A percentile compares a stretch with the other conserved stretches of the same genome.
Evolutionary conservation across 2,888 invertebrate genomes (phyloP).

Genomic region (Campoletis raptor): DNA sequence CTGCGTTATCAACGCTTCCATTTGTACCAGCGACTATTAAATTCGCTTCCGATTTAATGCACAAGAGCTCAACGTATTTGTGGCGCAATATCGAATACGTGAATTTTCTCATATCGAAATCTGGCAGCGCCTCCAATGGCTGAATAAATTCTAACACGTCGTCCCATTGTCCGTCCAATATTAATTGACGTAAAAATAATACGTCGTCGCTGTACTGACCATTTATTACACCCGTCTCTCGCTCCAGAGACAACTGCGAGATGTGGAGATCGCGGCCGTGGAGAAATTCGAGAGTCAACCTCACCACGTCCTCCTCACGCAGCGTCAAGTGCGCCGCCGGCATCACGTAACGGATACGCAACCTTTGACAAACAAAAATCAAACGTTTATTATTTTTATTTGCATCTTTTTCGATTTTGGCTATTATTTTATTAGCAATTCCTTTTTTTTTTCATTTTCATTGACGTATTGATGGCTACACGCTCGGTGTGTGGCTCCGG

Average conservation of each 20-base stretch:
- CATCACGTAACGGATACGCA: conserved; percentile 88
- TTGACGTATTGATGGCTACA: too few relatives aligned
- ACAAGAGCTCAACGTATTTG: conserved; percentile 96
- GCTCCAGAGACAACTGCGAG: conserved; percentile 94
- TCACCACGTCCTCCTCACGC: conserved; percentile 95
- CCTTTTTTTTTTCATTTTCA: neutral
- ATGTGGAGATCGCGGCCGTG: conserved; percentile 97
- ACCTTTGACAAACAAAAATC: conserved; percentile 75
- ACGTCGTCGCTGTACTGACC: conserved; percentile 97
- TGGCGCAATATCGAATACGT: conserved; percentile 95
- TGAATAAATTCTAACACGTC: conserved; percentile 98
- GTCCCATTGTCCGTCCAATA: conserved; percentile 99
- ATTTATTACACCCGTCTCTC: conserved; percentile 98
- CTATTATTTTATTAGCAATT: neutral
- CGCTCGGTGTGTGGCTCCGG: neutral
- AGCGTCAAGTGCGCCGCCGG: conserved; percentile 94
- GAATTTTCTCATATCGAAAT: conserved; percentile 94
- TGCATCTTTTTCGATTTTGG: neutral
- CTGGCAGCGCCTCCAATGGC: conserved; percentile 93
- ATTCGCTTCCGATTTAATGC: conserved; percentile 97
- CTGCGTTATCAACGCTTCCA: conserved; percentile 95
- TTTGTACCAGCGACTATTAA: conserved; percentile 89
- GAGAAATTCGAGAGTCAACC: conserved; percentile 93
- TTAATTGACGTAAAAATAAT: conserved; percentile 96
- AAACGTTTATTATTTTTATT: neutral